Conservation (phyloP, 1,140 invertebrate genomes). For the Diachasmimorpha longicaudata region DNA sequence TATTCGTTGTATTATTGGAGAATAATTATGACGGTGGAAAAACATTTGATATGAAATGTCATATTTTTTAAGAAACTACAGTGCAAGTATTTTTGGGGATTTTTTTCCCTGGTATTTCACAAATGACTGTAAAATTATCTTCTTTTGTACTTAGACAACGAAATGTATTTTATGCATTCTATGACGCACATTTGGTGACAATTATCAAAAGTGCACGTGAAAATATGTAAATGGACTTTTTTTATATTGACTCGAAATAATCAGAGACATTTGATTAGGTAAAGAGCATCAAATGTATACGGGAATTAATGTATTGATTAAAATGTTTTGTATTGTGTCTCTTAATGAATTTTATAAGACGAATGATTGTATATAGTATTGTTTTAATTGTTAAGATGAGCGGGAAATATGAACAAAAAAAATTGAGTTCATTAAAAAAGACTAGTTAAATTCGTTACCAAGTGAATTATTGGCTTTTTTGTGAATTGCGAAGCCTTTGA, state of each 20-base stretch:
- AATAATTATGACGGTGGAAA: no score
- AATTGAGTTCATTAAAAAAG: slow-evolving; percentile 25
- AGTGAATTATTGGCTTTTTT: slow-evolving; percentile 43
- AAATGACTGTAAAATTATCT: not conserved
- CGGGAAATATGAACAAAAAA: slow-evolving; percentile 14
- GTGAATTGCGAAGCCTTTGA: slow-evolving; percentile 26
- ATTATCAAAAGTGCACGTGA: not conserved
- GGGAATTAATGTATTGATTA: slow-evolving; percentile 33
- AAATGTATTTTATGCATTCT: not conserved
- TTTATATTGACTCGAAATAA: slow-evolving; percentile 27
- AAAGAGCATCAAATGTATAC: slow-evolving; percentile 23
- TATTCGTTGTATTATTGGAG: no score
- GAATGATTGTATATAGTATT: slow-evolving; percentile 48
- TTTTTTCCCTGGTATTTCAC: not conserved
- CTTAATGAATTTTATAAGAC: slow-evolving; percentile 21
- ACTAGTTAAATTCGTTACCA: slow-evolving; percentile 57
- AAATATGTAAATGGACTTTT: slow-evolving; percentile 22
- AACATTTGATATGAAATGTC: no score
- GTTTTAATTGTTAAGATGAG: slow-evolving; percentile 43
- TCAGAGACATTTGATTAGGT: slow-evolving; percentile 13
- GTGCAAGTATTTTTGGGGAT: not conserved
- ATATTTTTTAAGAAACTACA: no score
- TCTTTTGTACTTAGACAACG: not conserved
- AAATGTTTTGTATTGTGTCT: slow-evolving; percentile 25
- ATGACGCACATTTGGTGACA: not conserved